Base-by-base conservation (phyloP, 2,113 vertebrate genomes). In the Anguilla japonica region DNA sequence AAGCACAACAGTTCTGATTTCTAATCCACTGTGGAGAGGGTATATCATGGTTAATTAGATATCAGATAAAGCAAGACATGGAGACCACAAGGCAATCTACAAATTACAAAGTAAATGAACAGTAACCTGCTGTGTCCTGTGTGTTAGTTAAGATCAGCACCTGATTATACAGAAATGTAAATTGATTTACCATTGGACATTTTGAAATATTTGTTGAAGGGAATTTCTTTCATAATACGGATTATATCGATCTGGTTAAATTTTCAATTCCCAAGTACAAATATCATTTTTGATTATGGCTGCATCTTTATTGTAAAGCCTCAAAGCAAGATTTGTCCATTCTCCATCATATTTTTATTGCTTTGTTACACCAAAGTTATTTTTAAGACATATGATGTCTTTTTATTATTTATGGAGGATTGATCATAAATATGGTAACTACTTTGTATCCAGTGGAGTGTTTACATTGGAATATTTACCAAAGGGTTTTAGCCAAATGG, bases 201-300 rank as follows among this genome's bases (percentile, higher is more conserved):
- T 95, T 91, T 94, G 94, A 96, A 95, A 94, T 93, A 67, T 67
- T 87, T 87, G 91, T 93, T 93, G 96, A 94, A 95, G 94, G 91
- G 89, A 95, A 89, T 93, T 92, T 96, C 91, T 92, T 96, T 95
- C 92, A 92, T 96, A 97, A 96, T 87, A 83, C 78, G 88, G 82
- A 97, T 97, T 97, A 93, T 95, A 97, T 96, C 96, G 96, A 97
- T 97, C 92, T 89, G 91, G 87, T 93, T 94, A 90, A 88, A 91
- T 93, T 94, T 91, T 88, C 93, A 91, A 93, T 92, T 90, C 85
- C 90, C 91, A 91, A 75, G 80, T 90, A 91, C 83, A 92, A 90
- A 94, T 89, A 86, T 79, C 9, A 86, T 85, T 22, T 63, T 22
- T 6, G 22, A 22, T 67, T 67, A 22, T 67, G 60, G 60, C 60